Evolutionary conservation across 2,888 invertebrate genomes (phyloP), one percentile per base, ranked within the genome.

Genomic region (Leucania comma): DNA sequence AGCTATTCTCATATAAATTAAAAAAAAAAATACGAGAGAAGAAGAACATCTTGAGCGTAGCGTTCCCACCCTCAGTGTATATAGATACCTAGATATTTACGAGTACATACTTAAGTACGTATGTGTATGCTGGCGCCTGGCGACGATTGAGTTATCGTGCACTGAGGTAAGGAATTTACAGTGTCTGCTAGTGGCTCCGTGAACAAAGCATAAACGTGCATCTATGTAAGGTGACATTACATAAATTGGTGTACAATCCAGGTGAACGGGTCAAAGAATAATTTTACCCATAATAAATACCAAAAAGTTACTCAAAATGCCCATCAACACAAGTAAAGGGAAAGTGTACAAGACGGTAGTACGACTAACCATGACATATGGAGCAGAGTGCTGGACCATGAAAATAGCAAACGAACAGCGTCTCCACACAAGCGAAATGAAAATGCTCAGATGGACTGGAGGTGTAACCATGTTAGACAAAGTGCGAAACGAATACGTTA

Each of bases 131-230:
- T 50, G 50, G 60, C 35, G 71, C 46, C 53, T 35, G 29, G 56
- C 50, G 5, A 56, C 56, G 50, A 72, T 42, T 73, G 48, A 42
- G 50, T 73, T 73, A 72, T 56, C 38, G 48, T 50, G 50, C 50
- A 35, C 32, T 50, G 65, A 57, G 42, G 29, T 50, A 50, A 73
- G 65, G 65, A 73, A 57, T 65, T 73, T 12, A 20, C 71, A 42
- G 24, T 22, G 54, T 42, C 64, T 56, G 54, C 24, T n/a, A 48
- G 20, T n/a, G 22, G 12, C 32, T 22, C 56, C 2, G 42, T 10
- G 24, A 32, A 65, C 46, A 56, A 73, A 50, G 56, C 9, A 22
- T 10, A 32, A 6, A n/a, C 24, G 17, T 24, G 24, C 17, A 42
- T 12, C 17, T 42, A 35, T 10, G 20, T 14, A 46, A 46, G 22